Evolutionary conservation across 2,113 vertebrate species (phyloP).

Genomic region (Scomber colias): DNA sequence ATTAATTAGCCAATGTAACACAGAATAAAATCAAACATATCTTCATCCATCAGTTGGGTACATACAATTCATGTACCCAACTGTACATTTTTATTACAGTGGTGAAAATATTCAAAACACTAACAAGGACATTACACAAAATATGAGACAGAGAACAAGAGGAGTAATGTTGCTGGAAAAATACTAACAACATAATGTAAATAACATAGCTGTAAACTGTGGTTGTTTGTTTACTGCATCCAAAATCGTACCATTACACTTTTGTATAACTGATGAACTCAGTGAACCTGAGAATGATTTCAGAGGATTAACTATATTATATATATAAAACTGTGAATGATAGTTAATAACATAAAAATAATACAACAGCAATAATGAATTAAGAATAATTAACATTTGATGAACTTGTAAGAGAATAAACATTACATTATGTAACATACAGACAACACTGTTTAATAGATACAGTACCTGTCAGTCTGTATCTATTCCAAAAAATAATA

Average conservation of each 20-base stretch:
- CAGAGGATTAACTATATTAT: neutral
- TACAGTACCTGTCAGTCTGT: too few relatives aligned
- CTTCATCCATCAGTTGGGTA: too few relatives aligned
- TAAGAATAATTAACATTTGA: neutral
- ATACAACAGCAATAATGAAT: neutral
- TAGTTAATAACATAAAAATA: neutral
- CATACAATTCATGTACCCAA: too few relatives aligned
- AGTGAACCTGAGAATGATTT: neutral
- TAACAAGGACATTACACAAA: neutral
- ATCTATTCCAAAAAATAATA: too few relatives aligned
- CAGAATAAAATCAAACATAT: too few relatives aligned
- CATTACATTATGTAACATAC: too few relatives aligned
- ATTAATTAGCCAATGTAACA: too few relatives aligned
- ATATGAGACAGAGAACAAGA: neutral
- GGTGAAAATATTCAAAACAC: neutral
- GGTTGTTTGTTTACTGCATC: neutral
- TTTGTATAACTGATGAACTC: neutral
- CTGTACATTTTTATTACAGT: neutral
- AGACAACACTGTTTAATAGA: too few relatives aligned
- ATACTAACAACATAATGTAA: neutral
- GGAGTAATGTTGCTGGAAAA: neutral
- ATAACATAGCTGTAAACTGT: neutral
- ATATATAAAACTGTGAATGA: neutral
- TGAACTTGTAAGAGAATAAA: neutral
- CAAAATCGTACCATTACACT: too few relatives aligned